These are phyloP conservation scores for Xestia sexstrigata DNA, from an alignment of 2,888 invertebrate species.

Conservation along the genomic window DNA sequence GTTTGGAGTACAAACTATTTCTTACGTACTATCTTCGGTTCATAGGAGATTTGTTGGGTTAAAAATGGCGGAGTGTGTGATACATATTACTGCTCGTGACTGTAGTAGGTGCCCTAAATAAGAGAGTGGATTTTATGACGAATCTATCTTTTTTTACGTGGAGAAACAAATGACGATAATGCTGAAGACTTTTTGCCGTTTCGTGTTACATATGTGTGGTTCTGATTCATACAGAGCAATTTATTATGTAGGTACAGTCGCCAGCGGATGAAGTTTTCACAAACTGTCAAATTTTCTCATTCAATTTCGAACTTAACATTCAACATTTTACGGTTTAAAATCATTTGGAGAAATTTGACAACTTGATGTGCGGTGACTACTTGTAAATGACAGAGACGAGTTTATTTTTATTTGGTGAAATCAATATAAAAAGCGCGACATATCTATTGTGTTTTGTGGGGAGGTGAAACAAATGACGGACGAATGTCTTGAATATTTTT, in stretches of 20 bases:
- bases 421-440: constrained; percentile 29
- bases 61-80: not conserved
- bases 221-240: not conserved
- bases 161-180: not conserved
- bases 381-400: constrained; percentile 17
- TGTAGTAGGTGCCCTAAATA: not conserved
- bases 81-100: not conserved
- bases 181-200: not conserved
- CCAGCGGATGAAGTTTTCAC: too few relatives aligned
- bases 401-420: constrained; percentile 31
- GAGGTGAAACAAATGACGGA: constrained; percentile 6
- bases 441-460: constrained; percentile 9
- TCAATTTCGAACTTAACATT: too few relatives aligned
- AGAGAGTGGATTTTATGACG: not conserved
- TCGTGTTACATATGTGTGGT: not conserved
- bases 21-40: not conserved
- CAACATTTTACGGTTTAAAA: too few relatives aligned
- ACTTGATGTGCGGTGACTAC: too few relatives aligned
- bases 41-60: not conserved
- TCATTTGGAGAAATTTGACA: too few relatives aligned
- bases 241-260: not conserved
- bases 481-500: too few relatives aligned
- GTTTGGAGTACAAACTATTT: not conserved
- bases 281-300: too few relatives aligned
- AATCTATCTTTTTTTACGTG: not conserved